These are phyloP conservation scores for Sardina pilchardus DNA, from an alignment of 2,113 vertebrate species.

Conservation along the genomic window DNA sequence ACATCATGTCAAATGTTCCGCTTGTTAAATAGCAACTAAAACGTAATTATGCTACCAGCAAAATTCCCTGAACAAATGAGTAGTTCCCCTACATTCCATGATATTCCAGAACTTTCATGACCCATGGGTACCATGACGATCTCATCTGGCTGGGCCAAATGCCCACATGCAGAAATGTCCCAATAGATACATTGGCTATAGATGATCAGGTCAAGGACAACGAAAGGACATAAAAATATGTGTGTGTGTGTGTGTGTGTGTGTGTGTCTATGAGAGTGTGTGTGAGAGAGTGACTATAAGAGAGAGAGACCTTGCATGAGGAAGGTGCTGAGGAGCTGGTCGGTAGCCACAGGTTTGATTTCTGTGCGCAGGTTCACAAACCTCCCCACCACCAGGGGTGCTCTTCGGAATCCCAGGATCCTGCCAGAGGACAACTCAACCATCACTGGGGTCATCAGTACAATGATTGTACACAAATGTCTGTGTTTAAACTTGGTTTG, in stretches of 20 bases:
- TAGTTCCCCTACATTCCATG: no score
- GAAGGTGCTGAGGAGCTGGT: constrained; percentile 94
- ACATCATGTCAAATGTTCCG: no score
- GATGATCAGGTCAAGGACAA: no score
- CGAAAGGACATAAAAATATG: no score
- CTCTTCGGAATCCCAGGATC: constrained; percentile 93
- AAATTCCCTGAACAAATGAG: no score
- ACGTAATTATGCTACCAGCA: no score
- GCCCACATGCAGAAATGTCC: no score
- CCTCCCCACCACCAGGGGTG: constrained; percentile 91
- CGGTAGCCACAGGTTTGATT: constrained; percentile 92
- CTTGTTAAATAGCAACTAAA: no score
- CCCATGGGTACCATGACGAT: no score
- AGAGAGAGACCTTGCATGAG: constrained; percentile 82
- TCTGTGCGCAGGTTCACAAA: constrained; percentile 91
- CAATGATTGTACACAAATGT: not conserved
- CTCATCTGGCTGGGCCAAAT: no score
- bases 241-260: not conserved
- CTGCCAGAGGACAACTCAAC: constrained; percentile 59
- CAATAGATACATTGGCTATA: no score
- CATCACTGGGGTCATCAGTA: not conserved
- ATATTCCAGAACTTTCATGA: no score
- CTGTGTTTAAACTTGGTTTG: not conserved
- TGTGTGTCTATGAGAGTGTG: constrained; percentile 34
- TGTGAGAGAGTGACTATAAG: constrained; percentile 64